Conservation (phyloP, 1,140 invertebrate species). For the Drosophila nigrodunni region DNA sequence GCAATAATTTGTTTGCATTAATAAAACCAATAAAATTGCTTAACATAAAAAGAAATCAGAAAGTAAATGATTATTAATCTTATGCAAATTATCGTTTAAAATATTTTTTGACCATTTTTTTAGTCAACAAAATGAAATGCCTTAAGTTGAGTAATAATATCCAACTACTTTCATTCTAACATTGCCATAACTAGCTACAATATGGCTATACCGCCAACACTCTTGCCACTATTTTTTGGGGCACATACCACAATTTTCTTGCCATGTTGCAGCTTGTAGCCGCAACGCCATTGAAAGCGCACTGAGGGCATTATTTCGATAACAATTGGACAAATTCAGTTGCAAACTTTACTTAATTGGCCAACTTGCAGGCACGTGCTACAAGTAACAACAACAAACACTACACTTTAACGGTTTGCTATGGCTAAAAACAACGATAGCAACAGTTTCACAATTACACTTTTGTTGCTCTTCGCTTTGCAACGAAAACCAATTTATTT, state of each 20-base stretch:
- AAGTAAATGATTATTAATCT: no score
- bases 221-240: background rate
- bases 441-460: conserved; percentile 24
- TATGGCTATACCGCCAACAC: no score
- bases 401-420: conserved; percentile 18
- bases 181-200: no score
- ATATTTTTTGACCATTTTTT: no score
- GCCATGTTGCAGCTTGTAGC: conserved; percentile 56
- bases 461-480: conserved; percentile 31
- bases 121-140: no score
- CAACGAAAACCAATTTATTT: conserved; percentile 58
- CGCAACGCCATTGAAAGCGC: conserved; percentile 71
- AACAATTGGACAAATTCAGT: background rate
- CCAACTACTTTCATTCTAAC: no score
- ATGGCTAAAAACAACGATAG: conserved; percentile 30
- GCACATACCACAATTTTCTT: conserved; percentile 61
- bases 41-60: no score
- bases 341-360: background rate
- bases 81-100: no score
- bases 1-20: no score
- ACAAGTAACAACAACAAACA: conserved; percentile 13
- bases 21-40: no score
- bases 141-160: no score
- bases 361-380: conserved; percentile 27
- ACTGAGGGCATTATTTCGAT: conserved; percentile 57